Conservation (phyloP, 2,113 vertebrate species). For the Microcebus jonahi region DNA sequence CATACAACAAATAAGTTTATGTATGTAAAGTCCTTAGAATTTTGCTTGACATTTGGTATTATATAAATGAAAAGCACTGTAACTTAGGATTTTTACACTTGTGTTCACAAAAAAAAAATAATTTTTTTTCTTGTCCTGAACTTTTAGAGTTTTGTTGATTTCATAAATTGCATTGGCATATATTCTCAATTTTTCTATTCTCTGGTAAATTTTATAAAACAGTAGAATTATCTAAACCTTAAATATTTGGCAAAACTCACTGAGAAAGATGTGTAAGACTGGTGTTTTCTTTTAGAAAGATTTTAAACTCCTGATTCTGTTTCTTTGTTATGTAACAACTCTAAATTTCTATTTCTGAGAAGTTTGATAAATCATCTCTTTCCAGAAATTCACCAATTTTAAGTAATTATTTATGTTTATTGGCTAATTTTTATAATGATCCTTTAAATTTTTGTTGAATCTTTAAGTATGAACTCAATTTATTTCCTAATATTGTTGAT, state of each 20-base stretch:
- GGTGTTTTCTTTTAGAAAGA: neutral
- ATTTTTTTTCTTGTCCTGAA: conserved; percentile 16
- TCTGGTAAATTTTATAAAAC: neutral
- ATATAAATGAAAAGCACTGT: conserved; percentile 2
- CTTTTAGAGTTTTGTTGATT: neutral
- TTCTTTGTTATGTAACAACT: neutral
- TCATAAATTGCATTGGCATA: neutral
- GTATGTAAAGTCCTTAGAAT: neutral
- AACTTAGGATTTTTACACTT: neutral
- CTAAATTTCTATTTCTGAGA: neutral
- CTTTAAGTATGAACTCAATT: neutral
- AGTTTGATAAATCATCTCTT: neutral
- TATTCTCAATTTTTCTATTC: neutral
- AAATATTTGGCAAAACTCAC: neutral
- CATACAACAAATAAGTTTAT: neutral
- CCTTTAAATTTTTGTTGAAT: neutral
- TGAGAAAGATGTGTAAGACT: neutral
- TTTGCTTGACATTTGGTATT: neutral
- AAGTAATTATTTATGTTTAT: neutral
- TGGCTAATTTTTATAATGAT: neutral
- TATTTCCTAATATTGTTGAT: neutral
- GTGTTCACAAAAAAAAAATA: conserved; percentile 11
- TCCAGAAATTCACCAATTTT: neutral
- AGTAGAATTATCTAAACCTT: neutral
- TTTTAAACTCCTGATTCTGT: neutral